Evolutionary conservation across 2,888 invertebrate species (phyloP).

Genomic region (Zhuqinia jingwanae): DNA sequence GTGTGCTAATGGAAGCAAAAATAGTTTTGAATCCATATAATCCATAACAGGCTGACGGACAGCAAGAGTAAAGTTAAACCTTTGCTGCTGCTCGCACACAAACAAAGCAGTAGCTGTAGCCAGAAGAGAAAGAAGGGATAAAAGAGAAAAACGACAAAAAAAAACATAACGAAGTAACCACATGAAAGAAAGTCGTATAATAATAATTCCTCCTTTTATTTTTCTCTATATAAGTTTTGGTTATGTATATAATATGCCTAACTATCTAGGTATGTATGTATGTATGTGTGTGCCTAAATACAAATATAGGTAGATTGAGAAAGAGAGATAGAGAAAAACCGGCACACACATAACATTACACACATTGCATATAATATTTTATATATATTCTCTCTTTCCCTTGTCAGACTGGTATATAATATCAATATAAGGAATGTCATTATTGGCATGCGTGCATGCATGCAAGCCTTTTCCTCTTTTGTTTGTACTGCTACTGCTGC

Average conservation of each 20-base stretch:
- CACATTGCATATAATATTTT: no score
- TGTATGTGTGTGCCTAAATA: background rate
- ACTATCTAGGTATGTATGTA: background rate
- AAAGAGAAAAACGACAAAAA: background rate
- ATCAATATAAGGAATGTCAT: background rate
- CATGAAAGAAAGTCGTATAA: conserved; percentile 50
- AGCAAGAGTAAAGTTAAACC: background rate
- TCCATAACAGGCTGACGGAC: background rate
- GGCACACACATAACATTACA: no score
- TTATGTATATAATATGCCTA: background rate
- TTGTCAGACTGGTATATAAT: no score
- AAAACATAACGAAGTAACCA: conserved; percentile 1
- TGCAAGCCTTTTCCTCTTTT: background rate
- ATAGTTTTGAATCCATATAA: background rate
- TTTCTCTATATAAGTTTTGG: background rate
- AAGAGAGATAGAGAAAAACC: no score
- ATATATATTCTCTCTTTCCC: no score
- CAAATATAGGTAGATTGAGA: background rate
- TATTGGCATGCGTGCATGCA: conserved; percentile 4
- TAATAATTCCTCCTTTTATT: conserved; percentile 26
- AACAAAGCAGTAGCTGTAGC: background rate
- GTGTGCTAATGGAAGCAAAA: background rate
- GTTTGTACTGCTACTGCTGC: no score
- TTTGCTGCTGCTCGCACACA: background rate
- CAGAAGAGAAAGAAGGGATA: no score